Evolutionary conservation across 2,888 invertebrate species (phyloP), one percentile per base, ranked within the genome.

Genomic region (Agapostemon virescens): DNA sequence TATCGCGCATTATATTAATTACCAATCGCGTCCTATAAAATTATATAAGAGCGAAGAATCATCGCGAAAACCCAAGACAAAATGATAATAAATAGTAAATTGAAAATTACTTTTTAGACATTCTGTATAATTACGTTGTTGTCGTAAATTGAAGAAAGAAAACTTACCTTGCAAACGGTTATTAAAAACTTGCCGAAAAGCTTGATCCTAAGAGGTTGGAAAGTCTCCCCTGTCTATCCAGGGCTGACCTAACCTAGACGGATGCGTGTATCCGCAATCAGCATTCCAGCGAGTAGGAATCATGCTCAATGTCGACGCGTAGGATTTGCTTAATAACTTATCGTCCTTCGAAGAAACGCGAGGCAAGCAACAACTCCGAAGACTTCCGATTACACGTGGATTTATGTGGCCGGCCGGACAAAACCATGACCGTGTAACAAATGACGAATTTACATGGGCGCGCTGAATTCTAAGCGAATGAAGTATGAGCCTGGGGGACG

Each of bases 401-500:
- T 77, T 77, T 74, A 74, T 69, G 61, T 36, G 58, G 42, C 5
- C 36, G 36, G 64, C 13, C 52, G 55, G 45, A 71, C 71, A 77
- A 74, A 74, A 74, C 71, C 52, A 61, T 7, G 68, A 38, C 55
- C 75, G 71, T 71, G 72, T 71, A 66, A 75, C 75, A 69, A 76
- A 68, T 67, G 49, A 66, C 67, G 68, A 55, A 74, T 82, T 77
- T 69, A 73, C 58, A 67, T 77, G 69, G 26, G 26, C 70, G 74
- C 26, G 66, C 40, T 38, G 55, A 23, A 66, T 33, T 55, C 49
- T 67, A 70, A 72, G 38, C 58, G 67, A 40, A 72, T 63, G 68
- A 74, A 66, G 61, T 45, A 77, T 55, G 69, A 30, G 13, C 33
- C 33, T 40, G 17, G 5, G 5, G 33, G n/a, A 64, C 52, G 52